A percentile compares a stretch with the other conserved stretches of the same genome.
These are phyloP conservation scores for Apocheima hispidaria DNA, from an alignment of 2,888 invertebrate genomes.

Conservation along the genomic window DNA sequence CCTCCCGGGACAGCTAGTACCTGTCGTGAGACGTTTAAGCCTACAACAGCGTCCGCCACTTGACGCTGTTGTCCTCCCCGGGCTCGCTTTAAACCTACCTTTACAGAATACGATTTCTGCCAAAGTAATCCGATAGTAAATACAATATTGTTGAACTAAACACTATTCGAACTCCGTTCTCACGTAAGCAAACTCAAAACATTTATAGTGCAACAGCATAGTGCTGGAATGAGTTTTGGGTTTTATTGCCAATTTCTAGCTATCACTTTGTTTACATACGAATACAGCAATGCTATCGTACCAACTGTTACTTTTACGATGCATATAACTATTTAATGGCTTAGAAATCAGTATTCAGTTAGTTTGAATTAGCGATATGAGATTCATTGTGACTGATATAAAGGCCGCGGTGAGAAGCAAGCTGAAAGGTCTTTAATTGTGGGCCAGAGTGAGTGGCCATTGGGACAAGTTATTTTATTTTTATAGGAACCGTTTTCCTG, in stretches of 20 bases:
- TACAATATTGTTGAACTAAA: neutral
- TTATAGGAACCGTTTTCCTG: constrained; percentile 24
- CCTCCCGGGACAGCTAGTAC: too few relatives aligned
- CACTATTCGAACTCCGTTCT: neutral
- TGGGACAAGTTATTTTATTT: constrained; percentile 24
- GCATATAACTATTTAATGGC: constrained; percentile 4
- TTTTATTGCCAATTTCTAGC: neutral
- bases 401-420: constrained; percentile 16
- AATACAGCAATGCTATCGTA: constrained; percentile 6
- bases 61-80: too few relatives aligned
- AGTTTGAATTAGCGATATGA: neutral
- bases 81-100: neutral
- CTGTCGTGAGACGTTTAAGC: too few relatives aligned
- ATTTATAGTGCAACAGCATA: neutral
- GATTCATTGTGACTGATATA: constrained; percentile 4
- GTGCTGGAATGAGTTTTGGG: constrained; percentile 1
- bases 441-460: constrained; percentile 22
- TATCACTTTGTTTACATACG: constrained; percentile 2
- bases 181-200: constrained; percentile 6
- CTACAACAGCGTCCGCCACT: too few relatives aligned
- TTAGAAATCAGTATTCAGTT: constrained; percentile 4
- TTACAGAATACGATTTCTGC: neutral
- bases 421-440: constrained; percentile 26
- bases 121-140: neutral
- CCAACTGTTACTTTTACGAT: constrained; percentile 13